These are phyloP conservation scores for Minunthozetes semirufus DNA, from an alignment of 2,888 invertebrate genomes.

Conservation along the genomic window DNA sequence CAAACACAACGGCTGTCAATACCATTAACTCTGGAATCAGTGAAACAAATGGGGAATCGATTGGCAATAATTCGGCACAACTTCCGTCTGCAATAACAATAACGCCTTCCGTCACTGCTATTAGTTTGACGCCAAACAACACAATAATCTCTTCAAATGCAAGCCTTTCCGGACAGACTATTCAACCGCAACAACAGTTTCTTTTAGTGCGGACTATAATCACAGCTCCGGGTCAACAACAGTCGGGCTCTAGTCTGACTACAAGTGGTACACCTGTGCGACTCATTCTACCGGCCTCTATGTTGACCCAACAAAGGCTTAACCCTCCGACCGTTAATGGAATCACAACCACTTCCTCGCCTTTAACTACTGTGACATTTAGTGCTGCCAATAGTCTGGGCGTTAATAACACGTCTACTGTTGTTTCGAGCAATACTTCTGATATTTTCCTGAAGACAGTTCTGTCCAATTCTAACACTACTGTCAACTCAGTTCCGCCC, in stretches of 20 bases:
- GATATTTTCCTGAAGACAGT: conserved; percentile 34
- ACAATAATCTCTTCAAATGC: conserved; percentile 27
- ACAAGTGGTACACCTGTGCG: conserved; percentile 33
- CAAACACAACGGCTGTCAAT: neutral
- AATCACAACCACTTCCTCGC: conserved; percentile 15
- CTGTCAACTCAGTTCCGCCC: conserved; percentile 20
- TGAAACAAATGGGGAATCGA: conserved; percentile 11
- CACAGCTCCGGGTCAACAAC: conserved; percentile 16
- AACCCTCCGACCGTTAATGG: conserved; percentile 9
- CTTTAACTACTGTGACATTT: conserved; percentile 12
- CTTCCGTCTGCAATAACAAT: conserved; percentile 19
- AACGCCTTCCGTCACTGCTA: conserved; percentile 22
- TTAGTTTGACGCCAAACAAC: conserved; percentile 29
- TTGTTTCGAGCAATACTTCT: conserved; percentile 38
- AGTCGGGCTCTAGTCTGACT: conserved; percentile 10
- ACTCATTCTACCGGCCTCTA: conserved; percentile 35
- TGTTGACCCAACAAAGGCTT: conserved; percentile 35
- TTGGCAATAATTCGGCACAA: neutral
- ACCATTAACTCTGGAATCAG: neutral
- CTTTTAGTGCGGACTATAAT: conserved; percentile 38
- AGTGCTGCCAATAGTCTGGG: neutral
- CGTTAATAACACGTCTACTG: conserved; percentile 19
- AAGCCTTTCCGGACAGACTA: neutral
- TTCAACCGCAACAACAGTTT: conserved; percentile 36
- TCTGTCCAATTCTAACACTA: conserved; percentile 2